A percentile compares a stretch with the other conserved stretches of the same genome.
These are phyloP conservation scores for Turritopsis dohrnii DNA, from an alignment of 30 jellyfish, hydroid and myxozoan species.

Conservation along the genomic window DNA sequence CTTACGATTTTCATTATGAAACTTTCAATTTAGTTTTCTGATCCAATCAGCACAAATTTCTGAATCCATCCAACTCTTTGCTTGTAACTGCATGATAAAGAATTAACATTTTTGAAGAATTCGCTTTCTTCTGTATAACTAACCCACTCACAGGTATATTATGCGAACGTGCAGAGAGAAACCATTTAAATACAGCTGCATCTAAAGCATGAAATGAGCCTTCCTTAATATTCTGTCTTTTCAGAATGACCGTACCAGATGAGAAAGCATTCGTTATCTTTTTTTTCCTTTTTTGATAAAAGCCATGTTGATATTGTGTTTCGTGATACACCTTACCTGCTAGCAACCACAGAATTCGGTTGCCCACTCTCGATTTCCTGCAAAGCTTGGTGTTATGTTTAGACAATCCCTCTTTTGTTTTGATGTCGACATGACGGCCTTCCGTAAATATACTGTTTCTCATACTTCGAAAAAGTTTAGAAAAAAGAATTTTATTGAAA, in stretches of 20 bases:
- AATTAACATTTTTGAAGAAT: background rate
- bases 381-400: no score
- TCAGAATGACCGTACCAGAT: background rate
- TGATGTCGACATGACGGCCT: no score
- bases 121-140: background rate
- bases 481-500: no score
- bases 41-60: background rate
- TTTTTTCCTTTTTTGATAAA: no score
- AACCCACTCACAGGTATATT: background rate
- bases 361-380: no score
- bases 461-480: no score
- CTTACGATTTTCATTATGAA: background rate
- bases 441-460: no score
- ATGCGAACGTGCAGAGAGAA: background rate
- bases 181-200: background rate
- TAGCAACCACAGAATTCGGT: no score
- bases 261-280: background rate
- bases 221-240: background rate
- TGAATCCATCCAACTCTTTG: constrained; percentile 1
- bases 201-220: background rate
- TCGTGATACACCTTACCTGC: no score
- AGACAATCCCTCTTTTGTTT: no score
- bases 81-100: constrained; percentile 4
- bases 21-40: background rate
- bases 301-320: no score